Evolutionary conservation across 1,140 invertebrate genomes (phyloP), one percentile per base, ranked within the genome.

Genomic region (Ceratoteleas bidentatus): DNA sequence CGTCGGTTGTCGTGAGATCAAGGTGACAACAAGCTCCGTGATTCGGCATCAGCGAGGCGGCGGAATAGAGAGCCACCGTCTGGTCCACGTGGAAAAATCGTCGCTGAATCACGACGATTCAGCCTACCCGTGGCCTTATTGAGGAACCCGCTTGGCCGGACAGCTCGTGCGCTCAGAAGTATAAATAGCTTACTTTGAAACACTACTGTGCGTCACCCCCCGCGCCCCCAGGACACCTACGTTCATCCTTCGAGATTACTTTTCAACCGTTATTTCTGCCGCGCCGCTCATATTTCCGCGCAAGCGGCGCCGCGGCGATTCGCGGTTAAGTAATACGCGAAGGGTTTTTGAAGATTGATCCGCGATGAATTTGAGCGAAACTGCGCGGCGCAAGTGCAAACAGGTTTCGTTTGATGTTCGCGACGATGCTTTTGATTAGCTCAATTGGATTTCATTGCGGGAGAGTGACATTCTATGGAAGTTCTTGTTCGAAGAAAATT

Each of bases 51-150:
- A 86, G 64, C 82, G 72, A 82, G 74, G 65, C 61, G 70, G 62
- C 15, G 56, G 61, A 81, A 84, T 84, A 79, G 80, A 84, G 81
- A 88, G 83, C 81, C 84, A 85, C 84, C 79, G 85, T 88, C 87
- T 88, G 85, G 84, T 81, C 69, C 83, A 78, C 77, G 56, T 86
- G 83, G 84, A 88, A 88, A 88, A 88, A 88, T 88, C 57, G 49
- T 33, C 79, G 86, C 87, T 88, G 88, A 88, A 88, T 88, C 86
- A 88, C 87, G 69, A 77, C 73, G 69, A 70, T 78, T 78, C 87
- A 58, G 81, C 86, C 88, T 87, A 88, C 87, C 86, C 86, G 85
- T 87, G 86, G 85, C 88, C 88, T 87, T 90, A 90, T 89, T 87
- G 88, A 89, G 88, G 87, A 89, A 88, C 87, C 66, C 87, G 87